Evolutionary conservation across 2,113 vertebrate species (phyloP), one percentile per base, ranked within the genome.

Genomic region (Lampris megalopsis): DNA sequence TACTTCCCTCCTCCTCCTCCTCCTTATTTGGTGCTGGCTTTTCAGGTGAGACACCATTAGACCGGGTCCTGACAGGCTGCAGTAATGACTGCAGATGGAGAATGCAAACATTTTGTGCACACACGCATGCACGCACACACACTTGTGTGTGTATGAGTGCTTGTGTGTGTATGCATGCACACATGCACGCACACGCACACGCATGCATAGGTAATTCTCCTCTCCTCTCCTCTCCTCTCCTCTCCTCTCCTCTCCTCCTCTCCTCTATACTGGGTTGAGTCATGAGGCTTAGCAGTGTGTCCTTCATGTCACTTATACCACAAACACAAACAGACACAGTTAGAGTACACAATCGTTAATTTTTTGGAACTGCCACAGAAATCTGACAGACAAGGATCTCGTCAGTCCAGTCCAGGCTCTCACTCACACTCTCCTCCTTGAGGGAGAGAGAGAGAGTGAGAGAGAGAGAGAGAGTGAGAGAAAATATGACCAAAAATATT

Each of bases 21-120:
- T 68, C 52, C 42, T 79, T 80, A 81, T 87, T 88, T 85, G 86
- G 67, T 80, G 64, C 68, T 71, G 72, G 70, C 59, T 63, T 87
- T 91, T 91, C 91, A 92, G 89, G 84, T 88, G 90, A 92, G 83
- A 86, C 71, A 77, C 83, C 81, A 92, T 91, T 89, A 92, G 81
- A 82, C 41, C 40, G 61, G 66, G 88, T 84, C 82, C 81, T 92
- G 92, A 92, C 91, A 93, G 78, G 75, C 78, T 73, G 63, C 71
- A 42, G 64, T 89, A 91, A 94, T 87, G 88, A 88, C 68, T 49
- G 53, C 66, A 84, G 61, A 74, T 73, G 68, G 66, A 75, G 75
- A 53, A 36, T 59, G 63, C 37, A 9, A 78, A 77, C 61, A 56
- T 53, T 83, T 77, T 75, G 56, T 74, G 82, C 73, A 53, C 57